Percentiles rank a stretch among this genome's conserved stretches.
phyloP scores from a whole-genome alignment of 2,797 vertebrate genomes.

The Enteromius mattozi region DNA sequence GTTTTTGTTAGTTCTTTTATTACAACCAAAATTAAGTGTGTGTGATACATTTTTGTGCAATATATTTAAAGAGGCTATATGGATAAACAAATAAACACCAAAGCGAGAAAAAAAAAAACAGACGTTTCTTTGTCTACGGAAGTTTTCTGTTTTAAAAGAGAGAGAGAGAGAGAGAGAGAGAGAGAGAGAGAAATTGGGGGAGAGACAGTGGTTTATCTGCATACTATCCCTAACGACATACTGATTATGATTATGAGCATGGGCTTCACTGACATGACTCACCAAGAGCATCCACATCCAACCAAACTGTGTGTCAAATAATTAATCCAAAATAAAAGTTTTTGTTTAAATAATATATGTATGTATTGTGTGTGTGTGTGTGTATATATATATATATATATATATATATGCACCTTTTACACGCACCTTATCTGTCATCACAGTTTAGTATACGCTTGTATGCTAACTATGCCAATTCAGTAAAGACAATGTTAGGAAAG shows the following conservation, averaged over 20 bases:
- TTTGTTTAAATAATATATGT: too few species aligned
- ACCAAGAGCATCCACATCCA: neutral
- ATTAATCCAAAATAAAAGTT: too few species aligned
- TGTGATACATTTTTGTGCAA: neutral
- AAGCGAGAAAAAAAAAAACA: neutral
- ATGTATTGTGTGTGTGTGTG: too few species aligned
- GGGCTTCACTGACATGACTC: neutral
- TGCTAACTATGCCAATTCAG: neutral
- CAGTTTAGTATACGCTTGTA: neutral
- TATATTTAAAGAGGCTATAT: neutral
- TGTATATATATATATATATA: neutral
- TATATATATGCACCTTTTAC: too few species aligned
- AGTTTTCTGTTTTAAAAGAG: neutral
- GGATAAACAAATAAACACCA: neutral
- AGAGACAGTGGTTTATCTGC: neutral
- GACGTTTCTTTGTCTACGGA: slow-evolving; percentile 8
- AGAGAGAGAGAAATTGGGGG: neutral
- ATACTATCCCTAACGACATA: neutral
- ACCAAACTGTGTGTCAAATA: too few species aligned
- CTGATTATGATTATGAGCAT: neutral
- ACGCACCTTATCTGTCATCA: neutral
- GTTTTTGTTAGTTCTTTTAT: neutral
- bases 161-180: too few species aligned
- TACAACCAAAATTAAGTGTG: neutral
- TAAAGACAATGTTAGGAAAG: slow-evolving; percentile 24